Evolutionary conservation across 2,113 vertebrate species (phyloP), one percentile per base, ranked within the genome.

Genomic region (Acanthochromis polyacanthus): DNA sequence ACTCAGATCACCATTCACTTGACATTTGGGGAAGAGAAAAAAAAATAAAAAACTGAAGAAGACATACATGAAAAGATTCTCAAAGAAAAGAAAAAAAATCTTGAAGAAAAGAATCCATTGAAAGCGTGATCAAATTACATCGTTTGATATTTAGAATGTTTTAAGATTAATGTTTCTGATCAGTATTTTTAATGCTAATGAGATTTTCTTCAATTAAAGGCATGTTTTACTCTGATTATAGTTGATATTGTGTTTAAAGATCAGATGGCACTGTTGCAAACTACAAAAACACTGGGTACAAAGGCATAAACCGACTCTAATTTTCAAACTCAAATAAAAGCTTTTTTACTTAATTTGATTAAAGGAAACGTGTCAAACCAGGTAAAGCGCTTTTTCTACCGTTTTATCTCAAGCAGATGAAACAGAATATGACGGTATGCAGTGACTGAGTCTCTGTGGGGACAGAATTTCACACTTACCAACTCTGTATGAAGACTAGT

Each of bases 401-500:
- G 40, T 17, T 53, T 66, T 36, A 23, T 17, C 46, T 60, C 22
- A 25, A 46, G 40, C 19, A 60, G 14, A 43, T 56, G 45, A 52
- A 53, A 61, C 19, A 28, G 40, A 63, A 63, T 73, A 17, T 51
- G 38, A 55, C 55, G 23, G 5, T 16, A 8, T 46, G 32, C 9
- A 50, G 38, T 43, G 43, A 22, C 20, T 46, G 4, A 61, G 16
- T 67, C 8, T 82, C 69, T 82, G 32, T 81, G 10, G 12, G 53
- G 14, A 72, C 60, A 55, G 51, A 70, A 38, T 62, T 78, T 50
- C 25, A 64, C 22, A 59, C 73, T 62, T 46, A 72, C 40, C 20
- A 53, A 23, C 23, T 68, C 15, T 64, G 57, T 69, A 67, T 63
- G 60, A 73, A 61, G 38, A 64, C 51, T 38, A 19, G 17, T 30